Percentiles rank a stretch among this genome's conserved stretches.
phyloP scores from a whole-genome alignment of 2,888 invertebrate species.

The Pasiphila rectangulata region DNA sequence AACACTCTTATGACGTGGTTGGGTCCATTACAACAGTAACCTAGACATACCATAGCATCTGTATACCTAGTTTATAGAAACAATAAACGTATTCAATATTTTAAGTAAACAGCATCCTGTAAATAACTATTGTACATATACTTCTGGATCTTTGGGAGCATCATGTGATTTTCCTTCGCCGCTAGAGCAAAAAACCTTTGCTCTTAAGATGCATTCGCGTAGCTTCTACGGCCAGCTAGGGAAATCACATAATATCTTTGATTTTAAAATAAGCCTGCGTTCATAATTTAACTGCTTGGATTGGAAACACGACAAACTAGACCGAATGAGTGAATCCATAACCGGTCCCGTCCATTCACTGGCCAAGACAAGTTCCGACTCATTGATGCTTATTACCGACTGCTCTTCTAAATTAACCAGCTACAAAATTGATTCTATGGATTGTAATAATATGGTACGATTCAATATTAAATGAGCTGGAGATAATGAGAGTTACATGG shows the following conservation, averaged over 20 bases:
- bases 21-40: no score
- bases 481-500: constrained; percentile 4
- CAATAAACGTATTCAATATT: no score
- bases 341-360: constrained; percentile 34
- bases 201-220: no score
- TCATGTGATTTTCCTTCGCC: no score
- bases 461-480: constrained; percentile 21
- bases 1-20: no score
- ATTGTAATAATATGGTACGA: constrained; percentile 27
- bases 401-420: constrained; percentile 26
- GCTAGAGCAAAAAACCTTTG: not conserved
- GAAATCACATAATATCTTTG: not conserved
- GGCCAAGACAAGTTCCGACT: constrained; percentile 30
- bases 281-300: not conserved
- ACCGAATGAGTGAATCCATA: constrained; percentile 18
- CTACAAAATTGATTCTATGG: constrained; percentile 27
- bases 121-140: no score
- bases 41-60: no score
- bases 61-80: no score
- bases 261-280: not conserved
- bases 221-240: no score
- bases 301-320: constrained; percentile 14
- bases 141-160: no score
- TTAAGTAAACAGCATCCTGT: no score
- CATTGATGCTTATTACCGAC: constrained; percentile 31